Percentiles rank a stretch among this genome's conserved stretches.
Evolutionary conservation across 2,888 invertebrate genomes (phyloP).

Genomic region (Andrena bucephala): DNA sequence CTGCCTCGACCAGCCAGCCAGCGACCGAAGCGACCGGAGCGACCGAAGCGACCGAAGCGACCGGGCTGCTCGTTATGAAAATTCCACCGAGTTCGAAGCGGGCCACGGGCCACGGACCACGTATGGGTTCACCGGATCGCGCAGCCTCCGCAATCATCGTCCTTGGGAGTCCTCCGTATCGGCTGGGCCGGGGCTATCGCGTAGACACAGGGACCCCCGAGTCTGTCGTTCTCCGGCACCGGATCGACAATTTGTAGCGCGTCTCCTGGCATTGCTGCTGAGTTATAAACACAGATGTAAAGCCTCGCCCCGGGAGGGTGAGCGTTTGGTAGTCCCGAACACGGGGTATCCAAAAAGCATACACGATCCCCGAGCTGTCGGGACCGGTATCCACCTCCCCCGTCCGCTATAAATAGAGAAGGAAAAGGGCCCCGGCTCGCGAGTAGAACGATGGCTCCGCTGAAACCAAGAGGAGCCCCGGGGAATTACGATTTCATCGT

Average conservation of each 20-base stretch:
- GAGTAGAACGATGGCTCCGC: neutral
- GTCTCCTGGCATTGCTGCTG: slow-evolving; percentile 21
- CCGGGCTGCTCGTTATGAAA: slow-evolving; percentile 60
- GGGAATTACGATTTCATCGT: slow-evolving; percentile 51
- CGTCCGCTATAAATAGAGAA: slow-evolving; percentile 41
- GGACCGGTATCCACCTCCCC: slow-evolving; percentile 14
- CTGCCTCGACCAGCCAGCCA: slow-evolving; percentile 21
- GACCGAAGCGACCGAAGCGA: neutral
- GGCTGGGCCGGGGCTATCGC: no score
- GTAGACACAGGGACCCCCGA: slow-evolving; percentile 5
- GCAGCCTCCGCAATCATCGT: slow-evolving; percentile 73
- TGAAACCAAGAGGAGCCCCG: slow-evolving; percentile 39
- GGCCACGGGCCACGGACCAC: slow-evolving; percentile 33
- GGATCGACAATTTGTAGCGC: slow-evolving; percentile 60
- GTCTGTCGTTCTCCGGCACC: neutral
- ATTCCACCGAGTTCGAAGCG: slow-evolving; percentile 54
- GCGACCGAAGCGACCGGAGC: neutral
- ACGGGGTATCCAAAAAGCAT: slow-evolving; percentile 40
- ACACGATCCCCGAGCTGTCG: slow-evolving; percentile 18
- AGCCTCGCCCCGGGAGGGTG: slow-evolving; percentile 36
- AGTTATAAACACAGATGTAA: slow-evolving; percentile 55
- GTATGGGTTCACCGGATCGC: slow-evolving; percentile 31
- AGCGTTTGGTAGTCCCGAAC: slow-evolving; percentile 45
- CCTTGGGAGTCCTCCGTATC: neutral
- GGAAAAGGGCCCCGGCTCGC: slow-evolving; percentile 15